phyloP scores from a whole-genome alignment of 2,113 vertebrate genomes.

The Ibidorhyncha struthersii region DNA sequence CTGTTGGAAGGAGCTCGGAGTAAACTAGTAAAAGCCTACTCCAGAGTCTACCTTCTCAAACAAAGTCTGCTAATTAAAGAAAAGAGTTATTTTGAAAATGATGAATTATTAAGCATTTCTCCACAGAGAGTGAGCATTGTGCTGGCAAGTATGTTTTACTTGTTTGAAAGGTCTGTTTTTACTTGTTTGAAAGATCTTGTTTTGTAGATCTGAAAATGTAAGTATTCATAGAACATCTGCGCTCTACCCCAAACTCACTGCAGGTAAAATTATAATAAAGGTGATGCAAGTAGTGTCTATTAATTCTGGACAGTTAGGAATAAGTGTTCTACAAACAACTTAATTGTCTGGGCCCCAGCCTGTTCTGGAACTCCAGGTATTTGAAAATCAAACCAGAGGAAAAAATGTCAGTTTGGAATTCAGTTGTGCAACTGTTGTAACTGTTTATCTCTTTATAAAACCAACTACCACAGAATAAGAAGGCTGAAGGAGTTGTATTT shows the following conservation, averaged over 20 bases:
- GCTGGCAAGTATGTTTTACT: neutral
- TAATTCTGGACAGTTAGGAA: neutral
- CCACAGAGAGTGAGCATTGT: neutral
- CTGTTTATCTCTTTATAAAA: conserved; percentile 28
- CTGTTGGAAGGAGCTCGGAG: neutral
- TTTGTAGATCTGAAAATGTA: neutral
- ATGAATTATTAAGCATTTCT: neutral
- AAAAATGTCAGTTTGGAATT: conserved; percentile 22
- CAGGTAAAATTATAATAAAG: neutral
- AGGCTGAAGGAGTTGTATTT: conserved; percentile 11
- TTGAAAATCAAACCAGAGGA: neutral
- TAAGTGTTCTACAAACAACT: neutral
- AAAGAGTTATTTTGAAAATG: neutral
- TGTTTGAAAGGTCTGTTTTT: neutral
- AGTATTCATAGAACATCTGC: neutral
- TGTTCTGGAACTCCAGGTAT: neutral
- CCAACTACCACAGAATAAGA: neutral
- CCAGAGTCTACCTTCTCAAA: neutral
- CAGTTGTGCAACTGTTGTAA: neutral
- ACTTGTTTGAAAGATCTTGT: neutral
- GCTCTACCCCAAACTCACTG: neutral
- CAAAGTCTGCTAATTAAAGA: neutral
- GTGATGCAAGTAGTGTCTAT: neutral
- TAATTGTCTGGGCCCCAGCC: neutral
- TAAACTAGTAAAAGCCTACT: neutral